A percentile compares a stretch with the other conserved stretches of the same genome.
Evolutionary conservation across 2,113 vertebrate genomes (phyloP).

Genomic region (Nothoprocta pentlandii): DNA sequence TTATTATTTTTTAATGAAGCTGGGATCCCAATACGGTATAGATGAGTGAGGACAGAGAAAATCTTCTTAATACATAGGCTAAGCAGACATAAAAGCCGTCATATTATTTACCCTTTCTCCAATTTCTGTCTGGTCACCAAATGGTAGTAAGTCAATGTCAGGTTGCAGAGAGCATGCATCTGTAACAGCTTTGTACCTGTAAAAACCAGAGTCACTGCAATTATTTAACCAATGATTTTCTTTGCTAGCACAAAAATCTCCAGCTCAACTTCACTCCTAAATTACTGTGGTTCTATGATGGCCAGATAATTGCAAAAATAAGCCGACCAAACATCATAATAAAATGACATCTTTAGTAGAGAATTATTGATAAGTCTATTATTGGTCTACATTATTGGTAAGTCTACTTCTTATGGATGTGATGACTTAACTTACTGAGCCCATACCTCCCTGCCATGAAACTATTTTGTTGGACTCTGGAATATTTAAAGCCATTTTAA

Average conservation of each 20-base stretch:
- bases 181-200: slow-evolving; percentile 95
- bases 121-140: slow-evolving; percentile 99
- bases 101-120: slow-evolving; percentile 90
- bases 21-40: not conserved
- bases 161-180: slow-evolving; percentile 97
- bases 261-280: not conserved
- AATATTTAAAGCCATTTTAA: not conserved
- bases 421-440: not conserved
- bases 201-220: not conserved
- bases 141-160: slow-evolving; percentile 96
- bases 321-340: not conserved
- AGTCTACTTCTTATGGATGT: not conserved
- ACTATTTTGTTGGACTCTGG: not conserved
- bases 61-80: not conserved
- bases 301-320: not conserved
- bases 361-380: not conserved
- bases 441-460: not conserved
- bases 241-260: not conserved
- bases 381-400: not conserved
- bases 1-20: not conserved
- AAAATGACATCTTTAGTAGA: not conserved
- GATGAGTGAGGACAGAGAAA: not conserved
- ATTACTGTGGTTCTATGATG: not conserved
- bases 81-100: not conserved
- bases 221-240: not conserved